A percentile compares a stretch with the other conserved stretches of the same genome.
phyloP scores from a whole-genome alignment of 1,140 invertebrate genomes.

The Scaptomyza montana region DNA sequence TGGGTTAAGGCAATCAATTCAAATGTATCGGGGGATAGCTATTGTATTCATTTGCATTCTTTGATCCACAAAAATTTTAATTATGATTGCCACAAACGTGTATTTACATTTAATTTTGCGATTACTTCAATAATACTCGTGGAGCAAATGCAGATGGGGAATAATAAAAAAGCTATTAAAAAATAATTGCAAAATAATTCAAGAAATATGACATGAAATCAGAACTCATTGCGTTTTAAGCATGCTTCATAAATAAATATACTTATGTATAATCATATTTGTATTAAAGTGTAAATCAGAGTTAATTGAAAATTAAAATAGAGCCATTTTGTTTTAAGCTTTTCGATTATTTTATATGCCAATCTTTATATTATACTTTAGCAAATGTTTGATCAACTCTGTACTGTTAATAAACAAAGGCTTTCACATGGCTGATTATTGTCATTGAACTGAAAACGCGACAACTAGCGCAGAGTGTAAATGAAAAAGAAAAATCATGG shows the following conservation, averaged over 20 bases:
- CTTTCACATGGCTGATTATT: conserved; percentile 61
- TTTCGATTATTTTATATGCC: neutral
- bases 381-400: conserved; percentile 37
- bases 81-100: conserved; percentile 24
- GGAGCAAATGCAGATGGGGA: neutral
- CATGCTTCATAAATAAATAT: too few species aligned
- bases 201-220: neutral
- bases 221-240: too few species aligned
- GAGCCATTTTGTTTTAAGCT: neutral
- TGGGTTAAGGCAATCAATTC: conserved; percentile 25
- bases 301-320: neutral
- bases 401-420: conserved; percentile 62
- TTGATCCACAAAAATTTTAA: conserved; percentile 42
- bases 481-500: conserved; percentile 30
- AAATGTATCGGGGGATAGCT: conserved; percentile 16
- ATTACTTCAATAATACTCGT: conserved; percentile 26
- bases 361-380: neutral
- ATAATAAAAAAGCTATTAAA: neutral
- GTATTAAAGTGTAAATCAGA: too few species aligned
- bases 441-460: conserved; percentile 59
- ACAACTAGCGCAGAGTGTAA: conserved; percentile 38
- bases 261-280: too few species aligned
- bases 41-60: conserved; percentile 37
- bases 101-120: conserved; percentile 48
- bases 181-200: neutral